These are phyloP conservation scores for Phylloscopus trochiloides DNA, from an alignment of 2,113 vertebrate species.

Conservation along the genomic window DNA sequence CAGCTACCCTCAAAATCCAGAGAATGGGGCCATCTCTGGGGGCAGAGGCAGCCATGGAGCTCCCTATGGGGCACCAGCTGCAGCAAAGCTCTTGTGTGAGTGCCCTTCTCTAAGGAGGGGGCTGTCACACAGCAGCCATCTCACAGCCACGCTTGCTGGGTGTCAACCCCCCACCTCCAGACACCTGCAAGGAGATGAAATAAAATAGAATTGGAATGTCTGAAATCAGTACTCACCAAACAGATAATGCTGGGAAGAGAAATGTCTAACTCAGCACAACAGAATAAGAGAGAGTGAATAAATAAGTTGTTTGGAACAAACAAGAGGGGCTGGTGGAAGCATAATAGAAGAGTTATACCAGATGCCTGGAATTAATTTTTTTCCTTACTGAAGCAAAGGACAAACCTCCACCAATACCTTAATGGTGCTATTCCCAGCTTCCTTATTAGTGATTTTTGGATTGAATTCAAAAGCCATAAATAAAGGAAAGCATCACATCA, in stretches of 20 bases:
- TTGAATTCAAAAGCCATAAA: background rate
- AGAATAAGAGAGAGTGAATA: background rate
- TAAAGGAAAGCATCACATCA: background rate
- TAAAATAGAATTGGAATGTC: background rate
- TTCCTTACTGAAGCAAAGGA: background rate
- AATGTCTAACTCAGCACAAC: accelerated
- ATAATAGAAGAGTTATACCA: background rate
- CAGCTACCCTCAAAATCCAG: background rate
- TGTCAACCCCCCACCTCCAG: no score
- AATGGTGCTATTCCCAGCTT: background rate
- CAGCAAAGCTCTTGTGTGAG: accelerated
- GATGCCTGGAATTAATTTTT: background rate
- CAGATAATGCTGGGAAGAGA: background rate
- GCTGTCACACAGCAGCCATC: background rate
- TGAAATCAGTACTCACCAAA: background rate
- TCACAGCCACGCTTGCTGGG: background rate
- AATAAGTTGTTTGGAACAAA: background rate
- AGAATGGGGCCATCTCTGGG: background rate
- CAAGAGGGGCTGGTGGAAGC: background rate
- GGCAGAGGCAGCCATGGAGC: background rate
- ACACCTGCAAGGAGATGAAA: background rate
- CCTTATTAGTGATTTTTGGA: background rate
- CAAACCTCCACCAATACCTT: background rate
- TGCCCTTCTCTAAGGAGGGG: accelerated
- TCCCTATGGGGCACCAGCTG: background rate